Base-by-base conservation (phyloP, 2,113 vertebrate species). In the Cavia porcellus region DNA sequence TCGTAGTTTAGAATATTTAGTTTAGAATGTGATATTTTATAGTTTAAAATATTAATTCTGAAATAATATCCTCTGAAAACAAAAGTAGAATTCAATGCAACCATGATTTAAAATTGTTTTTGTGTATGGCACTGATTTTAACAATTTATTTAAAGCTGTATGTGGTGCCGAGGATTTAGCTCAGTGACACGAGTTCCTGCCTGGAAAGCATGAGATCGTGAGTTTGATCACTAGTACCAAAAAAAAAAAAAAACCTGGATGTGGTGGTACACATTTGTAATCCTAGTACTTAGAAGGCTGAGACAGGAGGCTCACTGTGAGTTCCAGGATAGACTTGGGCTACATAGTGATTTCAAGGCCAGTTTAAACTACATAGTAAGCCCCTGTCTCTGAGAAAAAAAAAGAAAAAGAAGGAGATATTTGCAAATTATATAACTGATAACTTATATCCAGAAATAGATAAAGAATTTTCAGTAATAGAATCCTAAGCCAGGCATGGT, bases 31-130 rank as follows among this genome's bases (percentile, higher is more conserved):
- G n/a, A 28, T 83, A 86, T 35, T 79, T 93, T 30, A 79, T 77
- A 82, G 62, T 89, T 82, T 89, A 66, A 94, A 92, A 52, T 86
- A 55, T 88, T 90, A 92, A 88, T 94, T 72, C 83, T 83, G 30
- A 93, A 94, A 70, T 92, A 79, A 22, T 79, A 2, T 87, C 17
- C 64, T 95, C 79, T 79, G 62, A 90, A 92, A 72, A 79, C 66
- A 75, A 85, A 13, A 62, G 32, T 30, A 57, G 68, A 79, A 70
- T 92, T 95, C 82, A 86, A 62, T 0, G 52, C 32, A 95, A 55
- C 20, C 1, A 35, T 38, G 30, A 94, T 85, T 91, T 82, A 77
- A 74, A 68, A 5, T 7, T 72, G 59, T 93, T 4, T 89, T 4
- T 89, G 24, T 89, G 24, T 72, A 47, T 84, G 57, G 68, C 84